Percentiles rank a stretch among this genome's conserved stretches.
phyloP scores from a whole-genome alignment of 2,797 vertebrate species.

The Cynopterus sphinx region DNA sequence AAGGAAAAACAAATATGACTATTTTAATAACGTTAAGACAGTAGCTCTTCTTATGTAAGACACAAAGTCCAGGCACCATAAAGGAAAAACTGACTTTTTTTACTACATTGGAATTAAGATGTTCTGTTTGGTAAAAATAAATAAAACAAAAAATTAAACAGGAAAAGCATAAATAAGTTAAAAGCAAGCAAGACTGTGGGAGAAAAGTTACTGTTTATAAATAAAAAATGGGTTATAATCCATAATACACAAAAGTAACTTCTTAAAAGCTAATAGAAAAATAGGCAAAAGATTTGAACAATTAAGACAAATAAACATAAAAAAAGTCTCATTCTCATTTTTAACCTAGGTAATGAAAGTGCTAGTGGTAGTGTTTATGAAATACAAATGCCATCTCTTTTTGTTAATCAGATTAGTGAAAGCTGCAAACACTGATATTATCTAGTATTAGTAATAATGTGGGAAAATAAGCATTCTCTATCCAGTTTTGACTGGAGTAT shows the following conservation, averaged over 20 bases:
- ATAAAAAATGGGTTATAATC: not conserved
- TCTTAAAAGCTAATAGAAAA: slow-evolving; percentile 1
- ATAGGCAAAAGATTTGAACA: not conserved
- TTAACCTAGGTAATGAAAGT: not conserved
- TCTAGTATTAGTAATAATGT: not conserved
- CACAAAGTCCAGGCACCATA: not conserved
- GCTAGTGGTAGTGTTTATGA: not conserved
- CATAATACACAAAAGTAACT: not conserved
- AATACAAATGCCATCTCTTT: not conserved
- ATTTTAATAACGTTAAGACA: not conserved
- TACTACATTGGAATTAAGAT: not conserved
- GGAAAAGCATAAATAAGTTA: not conserved
- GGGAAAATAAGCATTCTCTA: not conserved
- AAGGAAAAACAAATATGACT: not conserved
- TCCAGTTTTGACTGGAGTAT: not conserved
- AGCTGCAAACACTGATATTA: not conserved
- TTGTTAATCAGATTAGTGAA: not conserved
- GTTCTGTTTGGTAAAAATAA: not conserved
- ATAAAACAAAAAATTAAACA: not conserved
- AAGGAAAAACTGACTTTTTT: not conserved
- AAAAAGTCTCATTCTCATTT: not conserved
- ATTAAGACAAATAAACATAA: not conserved
- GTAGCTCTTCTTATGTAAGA: not conserved
- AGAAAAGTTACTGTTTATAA: not conserved
- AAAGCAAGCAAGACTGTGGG: not conserved